A percentile compares a stretch with the other conserved stretches of the same genome.
Conservation (phyloP, 1,140 invertebrate species). For the Anastatus disparis region DNA sequence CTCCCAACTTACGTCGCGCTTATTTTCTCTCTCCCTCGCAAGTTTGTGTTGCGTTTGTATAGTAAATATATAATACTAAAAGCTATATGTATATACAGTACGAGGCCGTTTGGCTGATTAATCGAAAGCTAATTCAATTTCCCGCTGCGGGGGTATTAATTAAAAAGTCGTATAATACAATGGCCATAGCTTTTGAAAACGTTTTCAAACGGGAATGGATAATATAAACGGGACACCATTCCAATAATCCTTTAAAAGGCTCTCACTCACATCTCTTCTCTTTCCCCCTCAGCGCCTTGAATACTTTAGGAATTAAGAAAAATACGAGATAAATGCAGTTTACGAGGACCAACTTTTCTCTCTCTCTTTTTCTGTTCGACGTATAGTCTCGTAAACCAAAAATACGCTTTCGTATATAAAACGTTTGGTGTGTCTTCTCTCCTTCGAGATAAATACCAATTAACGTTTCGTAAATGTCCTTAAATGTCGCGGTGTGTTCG, state of each 20-base stretch:
- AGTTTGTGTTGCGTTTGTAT: not conserved
- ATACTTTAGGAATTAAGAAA: conserved; percentile 32
- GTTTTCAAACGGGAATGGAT: too few relatives aligned
- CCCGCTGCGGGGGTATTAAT: conserved; percentile 54
- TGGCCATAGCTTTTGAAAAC: not conserved
- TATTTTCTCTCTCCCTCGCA: conserved; percentile 11
- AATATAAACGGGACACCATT: not conserved
- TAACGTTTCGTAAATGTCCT: conserved; percentile 38
- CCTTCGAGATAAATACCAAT: conserved; percentile 37
- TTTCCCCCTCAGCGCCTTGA: too few relatives aligned
- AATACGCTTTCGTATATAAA: conserved; percentile 24
- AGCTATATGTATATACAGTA: too few relatives aligned
- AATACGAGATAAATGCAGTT: conserved; percentile 37
- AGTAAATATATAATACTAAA: conserved; percentile 9
- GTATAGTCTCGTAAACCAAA: conserved; percentile 32
- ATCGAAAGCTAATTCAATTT: conserved; percentile 62
- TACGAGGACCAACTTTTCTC: conserved; percentile 25
- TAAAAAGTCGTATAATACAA: conserved; percentile 52
- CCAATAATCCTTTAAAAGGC: conserved; percentile 41
- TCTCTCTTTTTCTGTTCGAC: conserved; percentile 9
- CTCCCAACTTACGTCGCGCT: conserved; percentile 47
- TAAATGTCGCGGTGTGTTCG: not conserved
- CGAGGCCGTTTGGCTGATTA: conserved; percentile 50
- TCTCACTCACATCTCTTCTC: too few relatives aligned
- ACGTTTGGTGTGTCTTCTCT: conserved; percentile 1